These are phyloP conservation scores for Thymelicus sylvestris DNA, from an alignment of 2,888 invertebrate genomes.

Conservation along the genomic window DNA sequence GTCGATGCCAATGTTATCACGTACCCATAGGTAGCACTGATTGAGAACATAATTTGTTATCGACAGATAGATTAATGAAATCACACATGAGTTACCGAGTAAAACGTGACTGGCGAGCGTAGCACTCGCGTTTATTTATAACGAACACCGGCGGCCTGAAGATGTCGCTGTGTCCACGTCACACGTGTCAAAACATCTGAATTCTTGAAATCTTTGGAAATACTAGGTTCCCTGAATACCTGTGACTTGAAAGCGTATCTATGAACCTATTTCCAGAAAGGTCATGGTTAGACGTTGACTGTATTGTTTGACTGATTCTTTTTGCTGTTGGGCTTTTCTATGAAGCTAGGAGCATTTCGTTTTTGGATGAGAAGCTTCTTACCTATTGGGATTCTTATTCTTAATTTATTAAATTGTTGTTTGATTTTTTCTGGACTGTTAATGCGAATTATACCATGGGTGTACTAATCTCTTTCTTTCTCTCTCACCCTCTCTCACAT, in stretches of 20 bases:
- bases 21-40: not conserved
- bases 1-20: not conserved
- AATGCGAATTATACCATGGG: too few species aligned
- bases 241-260: not conserved
- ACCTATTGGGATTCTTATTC: too few species aligned
- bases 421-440: too few species aligned
- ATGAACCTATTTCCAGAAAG: too few species aligned
- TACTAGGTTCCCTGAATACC: not conserved
- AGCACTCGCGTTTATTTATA: conserved; percentile 52
- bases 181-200: conserved; percentile 42
- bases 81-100: conserved; percentile 44
- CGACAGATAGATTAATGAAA: conserved; percentile 15
- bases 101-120: conserved; percentile 45
- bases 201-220: conserved; percentile 11
- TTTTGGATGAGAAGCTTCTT: too few species aligned
- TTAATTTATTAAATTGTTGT: too few species aligned
- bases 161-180: conserved; percentile 43
- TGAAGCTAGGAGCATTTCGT: too few species aligned
- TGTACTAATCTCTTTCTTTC: too few species aligned
- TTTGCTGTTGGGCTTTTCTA: too few species aligned
- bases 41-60: not conserved
- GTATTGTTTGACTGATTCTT: too few species aligned
- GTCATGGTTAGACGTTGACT: too few species aligned
- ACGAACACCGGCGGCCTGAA: conserved; percentile 44
- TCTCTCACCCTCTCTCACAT: too few species aligned